A percentile compares a stretch with the other conserved stretches of the same genome.
These are phyloP conservation scores for Argentina silus DNA, from an alignment of 2,797 vertebrate genomes.

Conservation along the genomic window DNA sequence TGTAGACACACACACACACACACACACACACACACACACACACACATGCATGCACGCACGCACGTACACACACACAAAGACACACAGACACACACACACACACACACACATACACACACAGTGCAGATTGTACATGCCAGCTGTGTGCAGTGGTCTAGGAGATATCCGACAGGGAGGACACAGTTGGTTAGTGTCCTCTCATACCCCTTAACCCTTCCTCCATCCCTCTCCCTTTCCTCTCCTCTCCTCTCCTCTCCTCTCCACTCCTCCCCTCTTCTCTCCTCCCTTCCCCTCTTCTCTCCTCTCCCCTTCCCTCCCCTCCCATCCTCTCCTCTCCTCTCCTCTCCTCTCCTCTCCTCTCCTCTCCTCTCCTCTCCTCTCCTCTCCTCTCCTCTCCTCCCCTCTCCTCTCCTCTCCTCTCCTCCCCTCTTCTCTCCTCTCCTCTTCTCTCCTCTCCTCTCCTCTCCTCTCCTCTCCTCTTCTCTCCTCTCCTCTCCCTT, in stretches of 20 bases:
- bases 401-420: too few species aligned
- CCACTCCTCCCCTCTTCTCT: background rate
- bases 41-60: conserved; percentile 1
- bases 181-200: background rate
- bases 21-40: conserved; percentile 12
- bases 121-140: background rate
- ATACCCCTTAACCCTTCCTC: background rate
- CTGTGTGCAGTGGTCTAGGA: conserved; percentile 1
- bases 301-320: background rate
- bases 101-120: background rate
- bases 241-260: too few species aligned
- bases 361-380: background rate
- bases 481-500: background rate
- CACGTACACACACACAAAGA: conserved; percentile 8
- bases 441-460: too few species aligned
- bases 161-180: background rate
- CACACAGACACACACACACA: background rate
- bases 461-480: too few species aligned
- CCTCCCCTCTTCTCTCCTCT: too few species aligned
- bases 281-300: background rate
- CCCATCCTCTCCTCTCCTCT: background rate
- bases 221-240: too few species aligned
- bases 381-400: background rate
- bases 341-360: background rate
- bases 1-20: background rate